phyloP scores from a whole-genome alignment of 1,140 invertebrate genomes.

The Hylyphantes graminicola region DNA sequence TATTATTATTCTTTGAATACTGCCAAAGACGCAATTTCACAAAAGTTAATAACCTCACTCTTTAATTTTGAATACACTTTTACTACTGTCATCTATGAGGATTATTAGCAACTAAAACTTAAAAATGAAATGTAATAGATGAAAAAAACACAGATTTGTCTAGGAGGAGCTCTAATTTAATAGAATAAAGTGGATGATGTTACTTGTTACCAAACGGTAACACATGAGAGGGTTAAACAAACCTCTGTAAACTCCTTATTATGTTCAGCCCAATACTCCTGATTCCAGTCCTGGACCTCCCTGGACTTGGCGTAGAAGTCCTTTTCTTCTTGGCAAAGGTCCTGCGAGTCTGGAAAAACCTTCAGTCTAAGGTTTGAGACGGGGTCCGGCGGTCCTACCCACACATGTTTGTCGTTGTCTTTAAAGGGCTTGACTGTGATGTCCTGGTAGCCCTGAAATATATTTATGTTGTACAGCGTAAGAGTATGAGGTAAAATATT shows the following conservation, averaged over 20 bases:
- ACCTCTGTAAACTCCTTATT: constrained; percentile 39
- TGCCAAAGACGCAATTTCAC: no score
- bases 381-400: constrained; percentile 37
- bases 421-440: neutral
- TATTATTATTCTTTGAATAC: no score
- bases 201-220: no score
- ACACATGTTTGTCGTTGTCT: constrained; percentile 14
- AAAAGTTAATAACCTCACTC: no score
- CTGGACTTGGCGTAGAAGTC: constrained; percentile 1
- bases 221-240: no score
- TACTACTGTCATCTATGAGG: no score
- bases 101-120: no score
- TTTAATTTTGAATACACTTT: no score
- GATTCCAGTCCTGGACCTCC: constrained; percentile 33
- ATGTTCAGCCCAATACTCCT: constrained; percentile 36
- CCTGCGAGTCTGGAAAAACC: constrained; percentile 10
- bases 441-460: neutral
- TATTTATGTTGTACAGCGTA: neutral
- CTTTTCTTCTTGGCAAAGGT: neutral
- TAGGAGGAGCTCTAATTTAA: no score
- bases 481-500: neutral
- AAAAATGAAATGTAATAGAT: no score
- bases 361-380: constrained; percentile 21
- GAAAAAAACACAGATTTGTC: no score
- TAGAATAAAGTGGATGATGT: no score